These are phyloP conservation scores for Panthera tigris DNA, from an alignment of 2,113 vertebrate species.

Conservation along the genomic window DNA sequence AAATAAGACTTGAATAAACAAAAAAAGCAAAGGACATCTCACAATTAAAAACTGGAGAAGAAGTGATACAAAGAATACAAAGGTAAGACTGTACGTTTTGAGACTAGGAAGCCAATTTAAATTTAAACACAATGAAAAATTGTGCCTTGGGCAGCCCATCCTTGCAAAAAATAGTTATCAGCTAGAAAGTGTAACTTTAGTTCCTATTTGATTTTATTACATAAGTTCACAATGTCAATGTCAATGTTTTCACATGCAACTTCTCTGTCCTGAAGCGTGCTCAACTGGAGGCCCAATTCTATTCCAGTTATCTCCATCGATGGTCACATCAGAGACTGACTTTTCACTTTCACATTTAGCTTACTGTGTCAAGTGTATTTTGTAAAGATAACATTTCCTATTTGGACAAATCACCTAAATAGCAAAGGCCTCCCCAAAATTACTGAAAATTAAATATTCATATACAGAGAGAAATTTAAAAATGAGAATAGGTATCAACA, in stretches of 20 bases:
- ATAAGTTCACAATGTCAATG: background rate
- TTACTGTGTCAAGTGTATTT: background rate
- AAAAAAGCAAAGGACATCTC: background rate
- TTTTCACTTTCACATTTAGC: background rate
- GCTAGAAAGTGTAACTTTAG: background rate
- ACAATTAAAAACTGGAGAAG: background rate
- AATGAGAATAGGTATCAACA: background rate
- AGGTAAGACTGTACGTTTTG: background rate
- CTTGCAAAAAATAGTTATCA: background rate
- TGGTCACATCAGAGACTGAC: background rate
- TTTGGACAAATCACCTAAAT: background rate
- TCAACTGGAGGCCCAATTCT: background rate
- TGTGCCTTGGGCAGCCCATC: background rate
- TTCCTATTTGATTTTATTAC: background rate
- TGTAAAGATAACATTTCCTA: background rate
- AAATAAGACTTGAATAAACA: background rate
- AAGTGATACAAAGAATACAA: background rate
- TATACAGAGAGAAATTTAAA: background rate
- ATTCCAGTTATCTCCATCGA: background rate
- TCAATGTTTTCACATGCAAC: background rate
- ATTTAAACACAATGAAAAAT: conserved; percentile 18
- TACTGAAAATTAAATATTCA: conserved; percentile 17
- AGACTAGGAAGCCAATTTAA: background rate
- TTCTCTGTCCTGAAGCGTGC: background rate
- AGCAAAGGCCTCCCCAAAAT: background rate